Base-by-base conservation (phyloP, 2,113 vertebrate genomes). In the Rhinolophus ferrumequinum region DNA sequence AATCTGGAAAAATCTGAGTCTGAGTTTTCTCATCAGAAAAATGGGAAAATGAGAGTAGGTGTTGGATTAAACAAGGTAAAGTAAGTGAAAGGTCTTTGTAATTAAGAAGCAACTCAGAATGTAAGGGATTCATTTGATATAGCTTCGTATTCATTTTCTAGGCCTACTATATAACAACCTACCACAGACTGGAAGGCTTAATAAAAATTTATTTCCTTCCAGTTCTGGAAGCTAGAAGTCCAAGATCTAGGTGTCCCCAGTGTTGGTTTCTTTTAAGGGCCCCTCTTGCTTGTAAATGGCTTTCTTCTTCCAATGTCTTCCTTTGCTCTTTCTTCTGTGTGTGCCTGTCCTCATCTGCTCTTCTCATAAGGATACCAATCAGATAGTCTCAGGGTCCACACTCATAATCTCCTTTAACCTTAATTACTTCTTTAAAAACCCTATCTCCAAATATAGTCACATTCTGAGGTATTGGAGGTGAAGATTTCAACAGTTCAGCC, bases 41-140 rank as follows among this genome's bases (percentile, higher is more conserved):
- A 81, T 54, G 26, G 28, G 38, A 13, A 84, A 72, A 41, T 44
- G 1, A 66, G 30, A 15, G 5, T 52, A 38, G n/a, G 13, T 95
- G 62, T 47, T 82, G 94, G 73, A 69, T 70, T 92, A 80, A 96
- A 86, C 11, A 88, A 58, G 3, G 30, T 77, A n/a, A 88, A 69
- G 60, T 67, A 70, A 75, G 26, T 69, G 38, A 12, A 81, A 56
- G 47, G 15, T 10, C 19, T 93, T 93, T 58, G 18, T 64, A 50
- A 89, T 47, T 22, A 35, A 62, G 52, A 91, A 92, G 28, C 30
- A 84, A 28, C 38, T 90, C 13, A n/a, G n/a, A 89, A 60, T 64
- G 24, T 67, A 64, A 86, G 21, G 4, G 6, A 44, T 92, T 62
- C 14, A 30, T 47, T 81, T 73, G 64, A 3, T 16, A 35, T 16